Base-by-base conservation (phyloP, 2,113 vertebrate genomes). In the Ammospiza nelsoni region DNA sequence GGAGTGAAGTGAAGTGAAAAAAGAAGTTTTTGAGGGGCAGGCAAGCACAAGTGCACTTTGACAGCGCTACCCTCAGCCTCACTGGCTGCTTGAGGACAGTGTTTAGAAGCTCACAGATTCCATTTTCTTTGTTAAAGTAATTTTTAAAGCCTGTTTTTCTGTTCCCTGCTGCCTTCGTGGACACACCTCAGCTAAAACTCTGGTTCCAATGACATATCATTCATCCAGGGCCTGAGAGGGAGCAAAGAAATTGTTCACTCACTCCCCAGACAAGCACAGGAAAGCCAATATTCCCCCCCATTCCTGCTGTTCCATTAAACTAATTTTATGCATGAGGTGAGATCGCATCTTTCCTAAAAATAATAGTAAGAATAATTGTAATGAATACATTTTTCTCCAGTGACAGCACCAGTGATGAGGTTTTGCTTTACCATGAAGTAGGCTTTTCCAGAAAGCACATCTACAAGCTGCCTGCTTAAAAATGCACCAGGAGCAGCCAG, bases 251-350 rank as follows among this genome's bases (percentile, higher is more conserved):
- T 81, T 88, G 72, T 91, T 95, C 63, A 12, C 24, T 90, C 33
- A 2, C 75, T 87, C 63, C 66, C 39, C 87, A 93, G 54, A 72
- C 54, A 84, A 93, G 92, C 49, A 37, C 21, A 88, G 66, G 57
- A 93, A 93, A 86, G 81, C 9, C 14, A 91, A 92, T 87, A 92
- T 86, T 92, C 80, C 81, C 68, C 44, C 78, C 80, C 75, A 62
- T 85, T 84, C 87, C 89, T 66, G 83, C 83, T 85, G 89, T 93
- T 96, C 86, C 89, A 84, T 94, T 94, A 94, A 97, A 94, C 83
- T 96, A 92, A 97, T 97, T 96, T 96, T 96, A 96, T 97, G 95
- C 92, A 96, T 97, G 95, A 97, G 66, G 81, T 96, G 91, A 97
- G 80, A 92, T 67, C 52, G 10, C 79, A 78, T 93, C 73, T 90